Percentiles rank a stretch among this genome's conserved stretches.
Conservation (phyloP, 2,797 vertebrate genomes). For the Labeo calbasu region DNA sequence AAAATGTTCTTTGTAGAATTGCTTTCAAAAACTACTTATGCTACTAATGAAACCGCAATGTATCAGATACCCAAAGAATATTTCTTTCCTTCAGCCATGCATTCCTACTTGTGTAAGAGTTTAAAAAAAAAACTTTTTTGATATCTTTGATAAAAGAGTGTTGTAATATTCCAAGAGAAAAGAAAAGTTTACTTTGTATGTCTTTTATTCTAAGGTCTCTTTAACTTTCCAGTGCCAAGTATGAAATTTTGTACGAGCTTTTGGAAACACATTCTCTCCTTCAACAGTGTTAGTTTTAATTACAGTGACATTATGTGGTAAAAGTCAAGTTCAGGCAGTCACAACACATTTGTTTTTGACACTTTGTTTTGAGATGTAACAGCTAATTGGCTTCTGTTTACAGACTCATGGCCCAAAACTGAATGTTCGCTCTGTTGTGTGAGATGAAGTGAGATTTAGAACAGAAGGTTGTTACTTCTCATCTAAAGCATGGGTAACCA, state of each 20-base stretch:
- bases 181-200: neutral
- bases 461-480: neutral
- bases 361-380: neutral
- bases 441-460: neutral
- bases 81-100: neutral
- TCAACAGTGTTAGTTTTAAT: slow-evolving; percentile 7
- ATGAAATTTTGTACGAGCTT: neutral
- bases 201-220: neutral
- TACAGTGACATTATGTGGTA: neutral
- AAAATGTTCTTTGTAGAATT: neutral
- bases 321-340: slow-evolving; percentile 11
- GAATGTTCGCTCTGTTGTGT: slow-evolving; percentile 1
- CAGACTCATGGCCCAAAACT: neutral
- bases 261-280: slow-evolving; percentile 1
- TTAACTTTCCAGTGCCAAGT: slow-evolving; percentile 1
- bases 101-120: neutral
- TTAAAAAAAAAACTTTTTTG: slow-evolving; percentile 7
- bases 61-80: neutral
- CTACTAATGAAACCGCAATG: slow-evolving; percentile 5
- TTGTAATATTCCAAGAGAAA: neutral
- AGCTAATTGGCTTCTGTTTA: slow-evolving; percentile 8
- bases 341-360: slow-evolving; percentile 15
- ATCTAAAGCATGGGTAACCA: neutral
- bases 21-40: slow-evolving; percentile 10
- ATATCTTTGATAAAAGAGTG: neutral